phyloP scores from a whole-genome alignment of 1,140 invertebrate species.

The Nixonia krombeini region DNA sequence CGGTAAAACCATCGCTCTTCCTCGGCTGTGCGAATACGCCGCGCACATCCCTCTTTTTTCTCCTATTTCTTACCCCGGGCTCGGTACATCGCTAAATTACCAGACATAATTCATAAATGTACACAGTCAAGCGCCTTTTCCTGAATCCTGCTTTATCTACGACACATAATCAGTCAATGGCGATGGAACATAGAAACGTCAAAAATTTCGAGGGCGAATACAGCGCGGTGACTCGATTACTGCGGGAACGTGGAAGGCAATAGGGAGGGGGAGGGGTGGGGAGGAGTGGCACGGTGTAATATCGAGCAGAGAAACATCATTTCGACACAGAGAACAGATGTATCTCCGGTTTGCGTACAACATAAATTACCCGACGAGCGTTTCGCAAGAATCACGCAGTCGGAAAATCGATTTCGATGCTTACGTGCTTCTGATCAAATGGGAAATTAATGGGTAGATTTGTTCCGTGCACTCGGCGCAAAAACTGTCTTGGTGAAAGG shows the following conservation, averaged over 20 bases:
- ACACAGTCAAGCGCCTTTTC: no score
- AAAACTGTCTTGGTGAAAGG: no score
- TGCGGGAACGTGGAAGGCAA: slow-evolving; percentile 2
- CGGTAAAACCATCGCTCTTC: slow-evolving; percentile 3
- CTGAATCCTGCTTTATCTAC: no score
- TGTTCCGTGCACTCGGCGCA: no score
- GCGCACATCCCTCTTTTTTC: no score
- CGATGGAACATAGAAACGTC: no score
- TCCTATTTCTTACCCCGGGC: no score
- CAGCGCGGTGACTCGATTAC: not conserved
- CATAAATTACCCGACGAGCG: slow-evolving; percentile 32
- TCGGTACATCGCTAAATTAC: no score
- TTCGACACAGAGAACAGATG: slow-evolving; percentile 32
- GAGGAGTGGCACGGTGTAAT: slow-evolving; percentile 35
- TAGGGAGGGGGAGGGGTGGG: slow-evolving; percentile 13
- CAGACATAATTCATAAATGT: no score
- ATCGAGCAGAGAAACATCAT: slow-evolving; percentile 16
- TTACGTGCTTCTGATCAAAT: slow-evolving; percentile 27
- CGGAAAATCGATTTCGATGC: slow-evolving; percentile 37
- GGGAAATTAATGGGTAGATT: slow-evolving; percentile 42
- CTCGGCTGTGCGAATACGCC: not conserved
- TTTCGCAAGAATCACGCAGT: slow-evolving; percentile 35
- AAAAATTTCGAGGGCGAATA: no score
- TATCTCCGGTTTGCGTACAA: slow-evolving; percentile 27
- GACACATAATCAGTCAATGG: no score